Percentiles rank a stretch among this genome's conserved stretches.
Conservation (phyloP, 2,888 invertebrate species). For the Ashinkailepas kermadecensis region DNA sequence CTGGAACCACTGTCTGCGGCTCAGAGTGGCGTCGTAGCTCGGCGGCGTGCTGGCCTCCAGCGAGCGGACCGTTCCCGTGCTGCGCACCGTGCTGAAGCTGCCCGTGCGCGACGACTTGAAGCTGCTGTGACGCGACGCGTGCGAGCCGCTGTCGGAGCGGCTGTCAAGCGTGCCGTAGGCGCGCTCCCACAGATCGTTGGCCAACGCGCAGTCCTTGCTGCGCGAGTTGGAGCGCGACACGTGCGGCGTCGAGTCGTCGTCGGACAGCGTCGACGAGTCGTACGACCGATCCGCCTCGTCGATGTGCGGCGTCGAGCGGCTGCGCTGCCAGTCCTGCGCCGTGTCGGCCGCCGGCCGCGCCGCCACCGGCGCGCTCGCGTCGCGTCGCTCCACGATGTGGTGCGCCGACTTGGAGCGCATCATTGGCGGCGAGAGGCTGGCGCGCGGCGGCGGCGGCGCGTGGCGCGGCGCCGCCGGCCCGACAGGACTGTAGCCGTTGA, state of each 20-base stretch:
- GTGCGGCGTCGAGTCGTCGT: constrained; percentile 47
- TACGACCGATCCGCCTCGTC: constrained; percentile 41
- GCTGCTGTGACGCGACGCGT: constrained; percentile 33
- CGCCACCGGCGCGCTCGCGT: constrained; percentile 19
- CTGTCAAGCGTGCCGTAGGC: constrained; percentile 31
- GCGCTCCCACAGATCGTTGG: constrained; percentile 37
- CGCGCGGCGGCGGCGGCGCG: constrained; percentile 31
- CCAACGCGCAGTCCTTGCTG: constrained; percentile 42
- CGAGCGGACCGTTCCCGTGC: constrained; percentile 11
- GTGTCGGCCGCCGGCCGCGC: constrained; percentile 26
- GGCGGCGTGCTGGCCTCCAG: constrained; percentile 35
- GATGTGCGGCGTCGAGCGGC: constrained; percentile 38
- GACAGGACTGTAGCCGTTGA: constrained; percentile 34
- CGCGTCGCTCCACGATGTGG: constrained; percentile 33
- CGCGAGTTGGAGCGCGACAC: constrained; percentile 45
- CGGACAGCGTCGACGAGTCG: constrained; percentile 45
- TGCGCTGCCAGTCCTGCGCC: constrained; percentile 36
- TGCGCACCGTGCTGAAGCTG: constrained; percentile 33
- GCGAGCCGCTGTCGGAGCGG: constrained; percentile 32
- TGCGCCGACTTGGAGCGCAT: constrained; percentile 38
- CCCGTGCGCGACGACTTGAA: constrained; percentile 34
- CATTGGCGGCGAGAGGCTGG: constrained; percentile 36
- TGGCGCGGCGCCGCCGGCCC: constrained; percentile 33
- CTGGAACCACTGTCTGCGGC: constrained; percentile 27
- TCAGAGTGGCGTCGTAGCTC: constrained; percentile 38